Percentiles rank a stretch among this genome's conserved stretches.
These are phyloP conservation scores for Bilobella aurantiaca DNA, from an alignment of 1,140 invertebrate species.

Conservation along the genomic window DNA sequence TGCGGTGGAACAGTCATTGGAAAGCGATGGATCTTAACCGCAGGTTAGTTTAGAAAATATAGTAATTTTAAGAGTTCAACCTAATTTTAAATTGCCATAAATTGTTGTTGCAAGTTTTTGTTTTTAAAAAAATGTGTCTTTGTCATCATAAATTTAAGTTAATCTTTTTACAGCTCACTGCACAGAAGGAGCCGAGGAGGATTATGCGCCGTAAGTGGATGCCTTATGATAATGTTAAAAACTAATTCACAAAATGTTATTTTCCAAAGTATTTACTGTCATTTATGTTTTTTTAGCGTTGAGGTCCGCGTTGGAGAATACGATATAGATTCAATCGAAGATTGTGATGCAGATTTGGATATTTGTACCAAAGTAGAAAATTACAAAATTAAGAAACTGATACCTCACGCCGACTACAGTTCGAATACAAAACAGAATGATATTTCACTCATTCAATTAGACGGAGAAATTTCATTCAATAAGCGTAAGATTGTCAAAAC, in stretches of 20 bases:
- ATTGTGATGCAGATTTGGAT: constrained; percentile 46
- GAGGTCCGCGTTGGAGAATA: constrained; percentile 54
- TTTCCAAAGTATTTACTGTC: neutral
- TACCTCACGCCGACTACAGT: constrained; percentile 23
- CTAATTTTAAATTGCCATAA: neutral
- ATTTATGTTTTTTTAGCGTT: constrained; percentile 39
- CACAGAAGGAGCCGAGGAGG: constrained; percentile 3
- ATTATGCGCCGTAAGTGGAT: constrained; percentile 13
- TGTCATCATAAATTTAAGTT: constrained; percentile 1
- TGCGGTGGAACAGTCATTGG: constrained; percentile 29
- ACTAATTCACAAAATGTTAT: neutral
- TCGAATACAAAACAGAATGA: constrained; percentile 45
- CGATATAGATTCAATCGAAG: constrained; percentile 45
- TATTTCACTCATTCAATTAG: constrained; percentile 52
- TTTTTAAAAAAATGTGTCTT: neutral
- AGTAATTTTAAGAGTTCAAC: neutral
- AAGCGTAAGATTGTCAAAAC: constrained; percentile 16
- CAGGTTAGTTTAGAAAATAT: constrained; percentile 22
- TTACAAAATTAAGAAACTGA: constrained; percentile 26
- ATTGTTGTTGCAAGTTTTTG: neutral
- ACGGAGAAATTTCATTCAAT: constrained; percentile 41
- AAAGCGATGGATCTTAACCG: constrained; percentile 28
- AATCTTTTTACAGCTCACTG: constrained; percentile 12
- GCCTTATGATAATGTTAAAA: neutral
- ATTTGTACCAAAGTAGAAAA: constrained; percentile 22